Evolutionary conservation across 2,797 vertebrate species (phyloP).

Genomic region (Chaenodraco wilsoni): DNA sequence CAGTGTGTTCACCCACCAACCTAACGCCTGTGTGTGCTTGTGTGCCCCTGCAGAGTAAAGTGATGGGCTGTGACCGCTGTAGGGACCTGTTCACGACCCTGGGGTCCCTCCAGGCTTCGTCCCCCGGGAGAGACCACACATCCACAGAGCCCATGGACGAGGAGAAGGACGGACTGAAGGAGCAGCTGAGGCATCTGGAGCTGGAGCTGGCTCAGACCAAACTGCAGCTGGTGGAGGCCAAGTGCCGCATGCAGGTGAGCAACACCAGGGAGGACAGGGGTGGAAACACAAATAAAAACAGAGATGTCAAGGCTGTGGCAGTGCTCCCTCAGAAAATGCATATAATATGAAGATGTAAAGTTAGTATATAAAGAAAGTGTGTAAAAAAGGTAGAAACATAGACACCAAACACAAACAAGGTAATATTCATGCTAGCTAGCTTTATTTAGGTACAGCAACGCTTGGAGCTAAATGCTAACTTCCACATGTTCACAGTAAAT

Average conservation of each 20-base stretch:
- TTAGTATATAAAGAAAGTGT: not conserved
- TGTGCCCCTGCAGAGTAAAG: conserved; percentile 79
- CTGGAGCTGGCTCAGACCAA: conserved; percentile 98
- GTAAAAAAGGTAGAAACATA: not conserved
- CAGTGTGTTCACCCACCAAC: not conserved
- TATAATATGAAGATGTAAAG: not conserved
- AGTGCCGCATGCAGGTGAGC: conserved; percentile 97
- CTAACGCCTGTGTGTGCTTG: not conserved
- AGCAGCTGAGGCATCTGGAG: conserved; percentile 95
- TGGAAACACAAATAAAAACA: not conserved
- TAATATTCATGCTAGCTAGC: not conserved
- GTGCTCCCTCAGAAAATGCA: not conserved
- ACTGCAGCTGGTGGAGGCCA: conserved; percentile 98
- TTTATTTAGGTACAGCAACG: not conserved
- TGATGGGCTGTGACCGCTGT: conserved; percentile 94
- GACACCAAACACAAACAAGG: not conserved
- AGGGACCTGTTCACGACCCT: conserved; percentile 93
- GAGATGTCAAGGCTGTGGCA: not conserved
- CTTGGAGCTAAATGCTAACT: not conserved
- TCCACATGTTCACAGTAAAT: not conserved
- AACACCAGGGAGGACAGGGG: not conserved
- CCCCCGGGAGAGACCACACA: conserved; percentile 72
- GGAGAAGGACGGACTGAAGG: conserved; percentile 93
- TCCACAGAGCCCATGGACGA: conserved; percentile 87
- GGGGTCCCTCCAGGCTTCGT: conserved; percentile 85